phyloP scores from a whole-genome alignment of 1,140 invertebrate genomes.

The Cherax destructor region DNA sequence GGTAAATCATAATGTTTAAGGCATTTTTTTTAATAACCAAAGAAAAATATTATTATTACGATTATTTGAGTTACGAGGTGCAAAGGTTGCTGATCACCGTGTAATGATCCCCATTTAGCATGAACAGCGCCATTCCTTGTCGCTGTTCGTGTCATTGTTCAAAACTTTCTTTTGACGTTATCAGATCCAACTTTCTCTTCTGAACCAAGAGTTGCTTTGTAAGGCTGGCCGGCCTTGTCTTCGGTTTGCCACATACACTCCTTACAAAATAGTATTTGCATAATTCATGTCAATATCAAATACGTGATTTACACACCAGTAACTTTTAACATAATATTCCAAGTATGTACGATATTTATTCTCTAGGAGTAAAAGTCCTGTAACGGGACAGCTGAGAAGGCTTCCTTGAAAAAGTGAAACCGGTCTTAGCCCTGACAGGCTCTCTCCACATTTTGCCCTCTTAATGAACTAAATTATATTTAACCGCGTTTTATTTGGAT shows the following conservation, averaged over 20 bases:
- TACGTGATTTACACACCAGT: neutral
- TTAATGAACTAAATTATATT: neutral
- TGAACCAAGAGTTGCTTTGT: neutral
- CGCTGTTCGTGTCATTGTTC: neutral
- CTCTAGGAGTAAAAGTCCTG: conserved; percentile 20
- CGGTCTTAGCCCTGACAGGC: neutral
- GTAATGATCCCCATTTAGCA: neutral
- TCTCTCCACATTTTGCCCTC: neutral
- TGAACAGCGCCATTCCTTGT: neutral
- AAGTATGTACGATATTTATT: neutral
- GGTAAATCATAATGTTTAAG: too few relatives aligned
- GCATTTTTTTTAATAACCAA: too few relatives aligned
- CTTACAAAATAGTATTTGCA: neutral
- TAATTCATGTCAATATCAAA: neutral
- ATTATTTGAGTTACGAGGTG: too few relatives aligned
- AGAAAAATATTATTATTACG: too few relatives aligned
- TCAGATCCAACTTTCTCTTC: conserved; percentile 10
- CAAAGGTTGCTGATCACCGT: neutral
- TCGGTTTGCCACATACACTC: neutral
- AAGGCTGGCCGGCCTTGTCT: neutral
- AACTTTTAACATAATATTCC: neutral
- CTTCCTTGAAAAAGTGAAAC: conserved; percentile 45
- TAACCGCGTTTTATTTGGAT: neutral
- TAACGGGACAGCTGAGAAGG: conserved; percentile 29
- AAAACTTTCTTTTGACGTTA: neutral